Conservation (phyloP, 2,113 vertebrate genomes). For the Nettapus auritus region DNA sequence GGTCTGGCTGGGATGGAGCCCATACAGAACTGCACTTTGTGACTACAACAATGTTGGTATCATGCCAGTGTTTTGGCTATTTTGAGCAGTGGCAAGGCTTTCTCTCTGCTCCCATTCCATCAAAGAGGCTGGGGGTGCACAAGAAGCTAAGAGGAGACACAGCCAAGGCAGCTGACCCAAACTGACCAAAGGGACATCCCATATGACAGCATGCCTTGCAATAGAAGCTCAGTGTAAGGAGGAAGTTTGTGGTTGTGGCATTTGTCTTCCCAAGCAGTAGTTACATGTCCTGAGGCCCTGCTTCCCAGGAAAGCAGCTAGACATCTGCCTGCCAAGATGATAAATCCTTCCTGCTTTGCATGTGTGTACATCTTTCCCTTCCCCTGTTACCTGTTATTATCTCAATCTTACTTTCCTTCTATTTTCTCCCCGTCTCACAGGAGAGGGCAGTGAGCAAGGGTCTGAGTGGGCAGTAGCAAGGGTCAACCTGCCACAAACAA, state of each 20-base stretch:
- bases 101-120: background rate
- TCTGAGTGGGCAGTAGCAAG: background rate
- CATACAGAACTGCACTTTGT: background rate
- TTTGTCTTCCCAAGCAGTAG: background rate
- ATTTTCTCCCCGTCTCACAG: background rate
- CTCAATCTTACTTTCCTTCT: background rate
- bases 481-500: background rate
- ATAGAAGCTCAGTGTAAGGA: background rate
- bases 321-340: background rate
- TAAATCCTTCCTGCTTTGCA: background rate
- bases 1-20: background rate
- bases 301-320: background rate
- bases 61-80: background rate
- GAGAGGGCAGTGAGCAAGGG: background rate
- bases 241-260: background rate
- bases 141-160: background rate
- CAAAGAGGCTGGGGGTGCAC: background rate
- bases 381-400: background rate
- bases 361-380: background rate
- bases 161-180: background rate
- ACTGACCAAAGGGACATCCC: background rate
- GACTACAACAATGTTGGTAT: background rate
- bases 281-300: background rate
- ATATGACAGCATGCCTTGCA: background rate
- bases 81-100: background rate